Evolutionary conservation across 2,113 vertebrate species (phyloP), one percentile per base, ranked within the genome.

Genomic region (Propithecus coquereli): DNA sequence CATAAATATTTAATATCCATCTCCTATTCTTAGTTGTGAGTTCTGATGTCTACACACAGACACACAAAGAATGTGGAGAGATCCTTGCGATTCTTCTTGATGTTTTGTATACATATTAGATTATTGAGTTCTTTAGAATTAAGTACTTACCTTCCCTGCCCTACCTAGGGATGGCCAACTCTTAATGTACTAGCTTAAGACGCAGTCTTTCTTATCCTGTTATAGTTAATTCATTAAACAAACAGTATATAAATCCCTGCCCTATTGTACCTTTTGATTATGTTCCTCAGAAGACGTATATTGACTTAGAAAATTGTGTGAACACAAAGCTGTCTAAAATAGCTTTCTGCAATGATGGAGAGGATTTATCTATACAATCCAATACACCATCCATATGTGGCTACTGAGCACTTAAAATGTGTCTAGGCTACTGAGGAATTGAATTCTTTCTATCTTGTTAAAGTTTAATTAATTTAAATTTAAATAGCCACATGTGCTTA

Each of bases 1-100:
- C 32, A 63, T 76, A 70, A n/a, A 90, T 95, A 8, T 97, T 95
- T 80, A 95, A 57, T 88, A 71, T 74, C 73, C 66, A 50, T 13
- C 4, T 47, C 8, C n/a, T 57, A 3, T 13, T 59, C 34, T 90
- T 52, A 52, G 8, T 47, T 93, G 1, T 84, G 7, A 88, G 34
- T 20, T 80, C 54, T 80, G 43, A n/a, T 37, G 13, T 30, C n/a
- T 32, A 61, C 50, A 22, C 8, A 47, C 52, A 54, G 17, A 54
- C 32, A 47, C 50, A 61, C 3, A 50, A 23, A 34, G 1, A 12
- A 34, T 80, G 50, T 37, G 8, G 18, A 73, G 70, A 32, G 8
- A 59, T 66, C 3, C 13, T 50, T 17, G 22, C 40, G 25, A 54
- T 70, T 87, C 73, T 83, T 82, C 13, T 37, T 81, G 27, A 59